Conservation (phyloP, 2,888 invertebrate genomes). For the Pollenia labialis region DNA sequence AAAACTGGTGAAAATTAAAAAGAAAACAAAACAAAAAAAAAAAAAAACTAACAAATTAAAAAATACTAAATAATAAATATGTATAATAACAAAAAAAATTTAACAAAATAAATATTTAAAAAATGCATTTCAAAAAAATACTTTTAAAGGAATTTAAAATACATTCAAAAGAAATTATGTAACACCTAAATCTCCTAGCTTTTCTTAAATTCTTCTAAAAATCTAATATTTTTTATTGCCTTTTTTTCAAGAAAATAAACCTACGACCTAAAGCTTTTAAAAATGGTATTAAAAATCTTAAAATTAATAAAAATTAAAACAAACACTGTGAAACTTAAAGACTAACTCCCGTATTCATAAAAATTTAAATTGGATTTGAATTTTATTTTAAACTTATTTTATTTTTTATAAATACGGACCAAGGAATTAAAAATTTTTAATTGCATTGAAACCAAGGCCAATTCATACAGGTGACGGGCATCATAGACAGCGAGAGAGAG, state of each 20-base stretch:
- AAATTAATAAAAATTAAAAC: no score
- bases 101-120: constrained; percentile 51
- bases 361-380: no score
- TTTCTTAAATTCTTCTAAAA: constrained; percentile 1
- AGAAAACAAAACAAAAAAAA: constrained; percentile 58
- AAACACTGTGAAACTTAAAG: no score
- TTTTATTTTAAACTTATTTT: no score
- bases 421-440: no score
- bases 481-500: no score
- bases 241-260: constrained; percentile 9
- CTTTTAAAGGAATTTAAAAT: constrained; percentile 52
- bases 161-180: constrained; percentile 6
- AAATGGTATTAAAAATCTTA: no score
- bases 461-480: no score
- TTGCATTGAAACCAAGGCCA: no score
- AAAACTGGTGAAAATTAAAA: constrained; percentile 17
- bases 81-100: constrained; percentile 61
- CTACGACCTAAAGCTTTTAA: constrained; percentile 8
- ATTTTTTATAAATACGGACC: no score
- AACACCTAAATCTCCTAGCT: constrained; percentile 14
- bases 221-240: background rate
- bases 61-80: constrained; percentile 57
- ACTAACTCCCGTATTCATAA: no score
- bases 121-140: constrained; percentile 60
- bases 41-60: constrained; percentile 54